Conservation (phyloP, 2,113 vertebrate species). For the Megaptera novaeangliae region DNA sequence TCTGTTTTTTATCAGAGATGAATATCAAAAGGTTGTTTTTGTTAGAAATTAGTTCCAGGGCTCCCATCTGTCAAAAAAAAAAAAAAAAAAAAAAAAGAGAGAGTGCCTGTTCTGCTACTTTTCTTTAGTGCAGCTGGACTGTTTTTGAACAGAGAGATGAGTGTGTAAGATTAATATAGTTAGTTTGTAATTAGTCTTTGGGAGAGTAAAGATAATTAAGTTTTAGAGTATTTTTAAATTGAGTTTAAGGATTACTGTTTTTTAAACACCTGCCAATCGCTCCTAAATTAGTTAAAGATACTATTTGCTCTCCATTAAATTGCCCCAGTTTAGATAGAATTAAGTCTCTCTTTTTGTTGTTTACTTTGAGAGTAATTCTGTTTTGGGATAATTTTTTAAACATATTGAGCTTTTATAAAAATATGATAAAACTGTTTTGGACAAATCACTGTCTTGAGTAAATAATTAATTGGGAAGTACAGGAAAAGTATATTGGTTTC, state of each 20-base stretch:
- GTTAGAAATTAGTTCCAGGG: constrained; percentile 70
- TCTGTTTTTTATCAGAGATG: constrained; percentile 77
- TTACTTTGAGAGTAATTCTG: constrained; percentile 31
- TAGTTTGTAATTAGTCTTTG: constrained; percentile 73
- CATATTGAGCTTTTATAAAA: constrained; percentile 11
- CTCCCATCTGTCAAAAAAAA: constrained; percentile 71
- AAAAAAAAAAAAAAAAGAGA: constrained; percentile 64
- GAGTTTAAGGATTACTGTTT: constrained; percentile 42
- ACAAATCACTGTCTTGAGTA: neutral
- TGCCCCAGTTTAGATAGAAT: constrained; percentile 56
- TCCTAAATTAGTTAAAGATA: constrained; percentile 63
- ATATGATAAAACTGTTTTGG: neutral
- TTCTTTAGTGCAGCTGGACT: constrained; percentile 63
- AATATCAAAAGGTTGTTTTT: constrained; percentile 78
- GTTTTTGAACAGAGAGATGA: constrained; percentile 60
- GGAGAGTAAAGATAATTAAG: constrained; percentile 69
- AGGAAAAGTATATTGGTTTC: neutral
- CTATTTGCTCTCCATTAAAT: constrained; percentile 65
- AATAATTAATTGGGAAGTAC: neutral
- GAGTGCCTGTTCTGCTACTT: constrained; percentile 65
- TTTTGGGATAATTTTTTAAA: constrained; percentile 14
- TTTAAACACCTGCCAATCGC: constrained; percentile 13
- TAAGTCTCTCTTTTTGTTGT: constrained; percentile 52
- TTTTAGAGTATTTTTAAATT: constrained; percentile 69
- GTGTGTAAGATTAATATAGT: constrained; percentile 57